Base-by-base conservation (phyloP, 2,797 vertebrate genomes). In the Pygocentrus nattereri region DNA sequence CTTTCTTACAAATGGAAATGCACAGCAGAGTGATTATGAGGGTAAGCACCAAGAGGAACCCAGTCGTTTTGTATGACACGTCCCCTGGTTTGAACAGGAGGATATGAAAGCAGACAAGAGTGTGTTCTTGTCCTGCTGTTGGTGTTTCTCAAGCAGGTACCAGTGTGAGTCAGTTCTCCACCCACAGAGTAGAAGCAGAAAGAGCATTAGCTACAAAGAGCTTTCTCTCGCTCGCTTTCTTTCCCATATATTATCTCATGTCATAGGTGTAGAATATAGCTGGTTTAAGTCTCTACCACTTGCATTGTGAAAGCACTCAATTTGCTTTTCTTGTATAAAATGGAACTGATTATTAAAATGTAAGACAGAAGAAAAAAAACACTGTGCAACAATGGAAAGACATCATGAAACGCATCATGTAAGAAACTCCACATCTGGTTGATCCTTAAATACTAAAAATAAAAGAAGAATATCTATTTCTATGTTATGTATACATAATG, bases 141-240 rank as follows among this genome's bases (percentile, higher is more conserved):
- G 30, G 52, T 61, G 71, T 61, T 76, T 76, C 64, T 50, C 44
- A 69, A 18, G 23, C 52, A 70, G 65, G 80, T 68, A 76, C 54
- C n/a, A 41, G 30, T 81, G 41, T 71, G 80, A 81, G 65, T 81
- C 80, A 81, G 54, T 52, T 44, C 56, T 76, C 73, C 56, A 62
- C 80, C 80, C 80, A 76, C 73, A 41, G 65, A 56, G 30, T 52
- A 54, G 6, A 56, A 70, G 69, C n/a, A 76, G 80, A 38, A 52
- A 31, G 70, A 73, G 38, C 27, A 73, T 73, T 56, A 73, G 52
- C 71, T 41, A 19, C 49, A 1, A 15, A 44, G 38, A 68, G 7
- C 16, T 23, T 13, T 72, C 49, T 54, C 50, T 80, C 49, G 4
- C 41, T 21, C 38, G 67, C 25, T 31, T 23, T 76, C 44, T 50